Conservation (phyloP, 2,888 invertebrate genomes). For the Sarcophaga variegata region DNA sequence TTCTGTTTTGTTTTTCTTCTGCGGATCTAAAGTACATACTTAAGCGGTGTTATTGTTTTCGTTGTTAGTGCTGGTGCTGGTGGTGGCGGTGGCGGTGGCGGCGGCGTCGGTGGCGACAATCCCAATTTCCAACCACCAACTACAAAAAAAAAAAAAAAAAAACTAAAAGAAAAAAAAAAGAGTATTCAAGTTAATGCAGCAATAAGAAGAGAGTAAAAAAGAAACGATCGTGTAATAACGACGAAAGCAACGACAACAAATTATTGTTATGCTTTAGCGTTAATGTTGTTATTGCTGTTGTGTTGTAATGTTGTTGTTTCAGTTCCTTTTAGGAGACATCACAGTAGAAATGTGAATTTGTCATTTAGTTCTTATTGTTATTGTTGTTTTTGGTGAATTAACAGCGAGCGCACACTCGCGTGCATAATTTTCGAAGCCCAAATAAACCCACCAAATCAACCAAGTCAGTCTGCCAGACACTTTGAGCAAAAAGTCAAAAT, state of each 20-base stretch:
- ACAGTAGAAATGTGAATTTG: neutral
- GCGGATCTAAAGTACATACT: conserved; percentile 58
- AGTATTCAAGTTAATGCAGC: conserved; percentile 41
- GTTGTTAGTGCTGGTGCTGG: neutral
- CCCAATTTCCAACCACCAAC: conserved; percentile 59
- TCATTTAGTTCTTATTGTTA: conserved; percentile 33
- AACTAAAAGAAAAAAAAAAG: conserved; percentile 24
- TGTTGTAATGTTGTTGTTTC: conserved; percentile 37
- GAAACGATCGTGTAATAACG: conserved; percentile 67
- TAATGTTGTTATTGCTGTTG: conserved; percentile 34
- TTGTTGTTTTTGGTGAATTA: conserved; percentile 54
- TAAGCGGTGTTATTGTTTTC: conserved; percentile 23
- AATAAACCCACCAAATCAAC: conserved; percentile 66
- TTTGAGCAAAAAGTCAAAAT: conserved; percentile 49
- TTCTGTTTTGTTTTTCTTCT: conserved; percentile 13
- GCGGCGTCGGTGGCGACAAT: conserved; percentile 65
- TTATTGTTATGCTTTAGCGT: conserved; percentile 58
- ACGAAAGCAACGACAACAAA: conserved; percentile 68
- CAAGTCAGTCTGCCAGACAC: conserved; percentile 43
- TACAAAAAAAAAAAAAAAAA: conserved; percentile 46
- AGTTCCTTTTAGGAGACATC: conserved; percentile 30
- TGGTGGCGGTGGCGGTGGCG: neutral
- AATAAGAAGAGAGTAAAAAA: conserved; percentile 29
- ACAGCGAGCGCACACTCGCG: conserved; percentile 61
- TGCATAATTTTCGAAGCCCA: conserved; percentile 59